Percentiles rank a stretch among this genome's conserved stretches.
phyloP scores from a whole-genome alignment of 2,797 vertebrate genomes.

The Rhinogobio ventralis region DNA sequence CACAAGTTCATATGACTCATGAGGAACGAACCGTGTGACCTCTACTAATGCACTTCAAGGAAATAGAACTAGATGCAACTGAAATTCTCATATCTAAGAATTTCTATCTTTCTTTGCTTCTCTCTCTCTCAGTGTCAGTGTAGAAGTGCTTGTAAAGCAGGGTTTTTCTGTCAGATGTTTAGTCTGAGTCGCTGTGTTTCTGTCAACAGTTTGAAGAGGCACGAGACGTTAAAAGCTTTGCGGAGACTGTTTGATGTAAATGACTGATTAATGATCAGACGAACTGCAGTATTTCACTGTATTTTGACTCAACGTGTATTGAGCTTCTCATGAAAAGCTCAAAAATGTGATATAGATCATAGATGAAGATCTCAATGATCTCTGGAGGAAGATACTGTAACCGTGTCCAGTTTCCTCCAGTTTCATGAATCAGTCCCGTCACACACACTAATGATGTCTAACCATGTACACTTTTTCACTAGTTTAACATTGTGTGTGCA shows the following conservation, averaged over 20 bases:
- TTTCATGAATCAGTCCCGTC: not conserved
- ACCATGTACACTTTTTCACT: too few species aligned
- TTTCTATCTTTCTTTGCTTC: not conserved
- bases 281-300: not conserved
- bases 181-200: not conserved
- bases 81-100: too few species aligned
- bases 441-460: not conserved
- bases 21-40: too few species aligned
- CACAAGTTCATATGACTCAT: too few species aligned
- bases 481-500: not conserved
- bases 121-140: not conserved
- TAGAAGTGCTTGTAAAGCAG: too few species aligned
- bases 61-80: not conserved
- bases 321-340: not conserved
- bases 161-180: not conserved
- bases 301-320: not conserved
- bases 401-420: not conserved
- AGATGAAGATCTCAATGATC: not conserved
- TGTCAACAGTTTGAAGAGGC: not conserved
- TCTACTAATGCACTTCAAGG: too few species aligned
- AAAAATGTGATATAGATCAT: not conserved
- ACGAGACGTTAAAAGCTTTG: not conserved
- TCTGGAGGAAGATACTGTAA: not conserved
- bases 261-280: not conserved
- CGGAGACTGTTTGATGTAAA: not conserved